Conservation (phyloP, 2,113 vertebrate genomes). For the Lepus europaeus region DNA sequence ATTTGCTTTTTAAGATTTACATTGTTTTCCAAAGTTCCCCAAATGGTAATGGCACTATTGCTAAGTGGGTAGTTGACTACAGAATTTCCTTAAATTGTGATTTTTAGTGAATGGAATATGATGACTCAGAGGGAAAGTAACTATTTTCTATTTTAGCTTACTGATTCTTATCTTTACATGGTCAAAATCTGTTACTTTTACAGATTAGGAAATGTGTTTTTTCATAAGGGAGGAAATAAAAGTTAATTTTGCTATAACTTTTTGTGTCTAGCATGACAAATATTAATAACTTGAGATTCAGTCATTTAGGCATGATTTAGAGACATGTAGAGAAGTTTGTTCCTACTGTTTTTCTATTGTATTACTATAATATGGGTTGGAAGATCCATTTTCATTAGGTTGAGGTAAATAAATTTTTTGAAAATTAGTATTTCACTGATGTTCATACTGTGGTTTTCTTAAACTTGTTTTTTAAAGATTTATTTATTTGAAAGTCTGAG, state of each 20-base stretch:
- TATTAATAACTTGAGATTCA: conserved; percentile 44
- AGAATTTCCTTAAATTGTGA: conserved; percentile 82
- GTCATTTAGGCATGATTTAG: conserved; percentile 48
- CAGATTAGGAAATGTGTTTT: conserved; percentile 28
- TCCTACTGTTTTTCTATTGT: neutral
- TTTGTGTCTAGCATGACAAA: conserved; percentile 28
- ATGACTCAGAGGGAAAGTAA: conserved; percentile 72
- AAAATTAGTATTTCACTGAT: conserved; percentile 41
- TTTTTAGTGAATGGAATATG: conserved; percentile 69
- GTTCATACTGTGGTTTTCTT: neutral
- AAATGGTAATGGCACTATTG: conserved; percentile 32
- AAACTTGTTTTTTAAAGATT: too few relatives aligned
- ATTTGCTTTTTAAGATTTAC: conserved; percentile 43
- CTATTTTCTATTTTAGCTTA: conserved; percentile 72
- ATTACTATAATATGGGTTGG: neutral
- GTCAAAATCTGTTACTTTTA: conserved; percentile 53
- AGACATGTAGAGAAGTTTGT: conserved; percentile 19
- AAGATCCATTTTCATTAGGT: conserved; percentile 58
- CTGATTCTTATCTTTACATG: conserved; percentile 65
- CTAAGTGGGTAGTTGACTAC: conserved; percentile 56
- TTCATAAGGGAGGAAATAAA: conserved; percentile 57
- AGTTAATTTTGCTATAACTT: conserved; percentile 32
- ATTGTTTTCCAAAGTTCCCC: conserved; percentile 70
- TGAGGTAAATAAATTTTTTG: conserved; percentile 25
- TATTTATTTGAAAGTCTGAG: too few relatives aligned